A percentile compares a stretch with the other conserved stretches of the same genome.
Evolutionary conservation across 2,888 invertebrate genomes (phyloP).

Genomic region (Drosophila putrida): DNA sequence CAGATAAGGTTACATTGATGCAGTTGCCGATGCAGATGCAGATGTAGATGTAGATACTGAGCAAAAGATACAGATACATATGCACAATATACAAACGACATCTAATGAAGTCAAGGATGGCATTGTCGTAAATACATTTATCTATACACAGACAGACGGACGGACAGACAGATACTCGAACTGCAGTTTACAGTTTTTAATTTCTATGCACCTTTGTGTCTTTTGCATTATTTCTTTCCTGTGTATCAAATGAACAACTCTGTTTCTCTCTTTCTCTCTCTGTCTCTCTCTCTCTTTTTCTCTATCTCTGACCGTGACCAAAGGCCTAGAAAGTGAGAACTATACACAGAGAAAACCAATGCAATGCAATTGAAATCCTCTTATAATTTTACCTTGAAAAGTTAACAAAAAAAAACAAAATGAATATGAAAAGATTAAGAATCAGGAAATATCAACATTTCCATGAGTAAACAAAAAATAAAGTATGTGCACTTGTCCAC

Average conservation of each 20-base stretch:
- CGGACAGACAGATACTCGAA: conserved; percentile 4
- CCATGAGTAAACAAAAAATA: background rate
- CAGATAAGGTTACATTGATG: conserved; percentile 50
- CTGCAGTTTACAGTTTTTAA: conserved; percentile 60
- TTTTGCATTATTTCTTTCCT: conserved; percentile 39
- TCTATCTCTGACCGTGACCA: conserved; percentile 68
- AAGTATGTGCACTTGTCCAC: background rate
- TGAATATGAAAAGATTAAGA: conserved; percentile 27
- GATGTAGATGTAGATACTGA: conserved; percentile 22
- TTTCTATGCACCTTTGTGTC: conserved; percentile 59
- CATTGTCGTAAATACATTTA: conserved; percentile 64
- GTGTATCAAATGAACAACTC: conserved; percentile 54
- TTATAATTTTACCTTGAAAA: conserved; percentile 7
- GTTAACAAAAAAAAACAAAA: background rate
- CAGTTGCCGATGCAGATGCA: conserved; percentile 28
- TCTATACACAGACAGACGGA: conserved; percentile 20
- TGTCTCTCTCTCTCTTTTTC: background rate
- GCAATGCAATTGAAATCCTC: background rate
- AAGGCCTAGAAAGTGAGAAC: conserved; percentile 70
- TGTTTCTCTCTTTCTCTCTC: conserved; percentile 16
- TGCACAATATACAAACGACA: conserved; percentile 35
- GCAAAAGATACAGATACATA: conserved; percentile 20
- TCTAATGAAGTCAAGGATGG: conserved; percentile 84
- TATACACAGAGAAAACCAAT: background rate
- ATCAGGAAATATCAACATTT: conserved; percentile 42